These are phyloP conservation scores for Pachypeltis micranthus DNA, from an alignment of 1,140 invertebrate species.

Conservation along the genomic window DNA sequence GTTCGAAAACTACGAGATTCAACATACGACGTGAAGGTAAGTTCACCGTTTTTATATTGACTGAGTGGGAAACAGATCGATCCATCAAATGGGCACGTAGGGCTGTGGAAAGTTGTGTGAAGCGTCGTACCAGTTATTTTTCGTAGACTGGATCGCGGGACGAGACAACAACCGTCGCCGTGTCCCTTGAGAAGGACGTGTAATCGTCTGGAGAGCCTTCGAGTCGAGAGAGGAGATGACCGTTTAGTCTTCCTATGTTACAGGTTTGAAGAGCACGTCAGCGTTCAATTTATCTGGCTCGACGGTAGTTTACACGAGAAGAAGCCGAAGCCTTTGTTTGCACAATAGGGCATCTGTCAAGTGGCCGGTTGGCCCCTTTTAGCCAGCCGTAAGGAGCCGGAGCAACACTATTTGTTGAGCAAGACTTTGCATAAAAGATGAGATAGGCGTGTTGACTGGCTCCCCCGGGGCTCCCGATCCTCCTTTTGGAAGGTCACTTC, in stretches of 20 bases:
- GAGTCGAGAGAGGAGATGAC: too few relatives aligned
- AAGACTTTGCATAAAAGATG: conserved; percentile 6
- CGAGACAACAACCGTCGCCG: too few relatives aligned
- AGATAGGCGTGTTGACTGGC: conserved; percentile 4
- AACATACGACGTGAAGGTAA: too few relatives aligned
- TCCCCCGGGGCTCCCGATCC: not conserved
- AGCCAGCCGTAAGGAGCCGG: not conserved
- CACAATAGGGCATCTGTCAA: conserved; percentile 9
- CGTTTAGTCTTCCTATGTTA: not conserved
- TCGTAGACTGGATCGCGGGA: too few relatives aligned
- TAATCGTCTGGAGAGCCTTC: too few relatives aligned
- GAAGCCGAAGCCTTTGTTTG: not conserved
- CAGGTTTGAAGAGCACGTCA: not conserved
- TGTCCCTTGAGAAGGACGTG: too few relatives aligned
- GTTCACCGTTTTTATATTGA: too few relatives aligned
- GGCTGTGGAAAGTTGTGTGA: too few relatives aligned
- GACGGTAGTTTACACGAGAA: not conserved
- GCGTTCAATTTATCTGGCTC: not conserved
- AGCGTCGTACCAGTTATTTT: too few relatives aligned
- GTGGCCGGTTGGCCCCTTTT: not conserved
- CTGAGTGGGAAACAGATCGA: too few relatives aligned
- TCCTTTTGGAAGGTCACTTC: not conserved
- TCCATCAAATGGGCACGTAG: too few relatives aligned
- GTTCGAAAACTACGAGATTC: too few relatives aligned
- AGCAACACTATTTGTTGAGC: conserved; percentile 5